Evolutionary conservation across 2,113 vertebrate species (phyloP).

Genomic region (Fulica atra): DNA sequence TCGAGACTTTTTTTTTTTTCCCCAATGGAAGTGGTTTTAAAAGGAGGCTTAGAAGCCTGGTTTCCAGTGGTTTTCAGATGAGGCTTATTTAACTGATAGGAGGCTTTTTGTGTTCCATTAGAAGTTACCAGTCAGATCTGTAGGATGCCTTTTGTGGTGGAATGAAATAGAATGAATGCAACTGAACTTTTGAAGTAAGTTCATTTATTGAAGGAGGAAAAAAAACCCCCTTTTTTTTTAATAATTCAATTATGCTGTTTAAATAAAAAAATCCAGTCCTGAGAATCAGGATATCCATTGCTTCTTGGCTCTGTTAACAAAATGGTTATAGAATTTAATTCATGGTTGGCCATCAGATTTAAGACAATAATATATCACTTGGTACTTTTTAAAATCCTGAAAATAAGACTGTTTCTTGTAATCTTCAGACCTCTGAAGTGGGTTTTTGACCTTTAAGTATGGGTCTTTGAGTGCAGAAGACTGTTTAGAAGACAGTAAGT

Average conservation of each 20-base stretch:
- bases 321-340: not conserved
- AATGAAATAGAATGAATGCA: conserved; percentile 16
- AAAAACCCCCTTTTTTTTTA: not conserved
- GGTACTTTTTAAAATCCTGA: not conserved
- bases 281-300: not conserved
- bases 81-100: not conserved
- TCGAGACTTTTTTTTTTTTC: not conserved
- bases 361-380: not conserved
- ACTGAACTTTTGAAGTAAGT: not conserved
- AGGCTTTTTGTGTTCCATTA: not conserved
- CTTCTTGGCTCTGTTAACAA: not conserved
- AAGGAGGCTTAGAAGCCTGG: not conserved
- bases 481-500: no score
- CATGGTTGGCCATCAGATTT: not conserved
- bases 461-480: not conserved
- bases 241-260: not conserved
- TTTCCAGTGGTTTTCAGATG: not conserved
- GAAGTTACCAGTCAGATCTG: not conserved
- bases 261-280: not conserved
- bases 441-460: not conserved
- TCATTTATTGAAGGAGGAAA: not conserved
- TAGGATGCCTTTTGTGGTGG: not conserved
- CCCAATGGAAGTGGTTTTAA: not conserved
- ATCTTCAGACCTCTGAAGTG: not conserved
- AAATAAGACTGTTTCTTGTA: not conserved